These are phyloP conservation scores for Hemicordylus capensis DNA, from an alignment of 2,113 vertebrate genomes.

Conservation along the genomic window DNA sequence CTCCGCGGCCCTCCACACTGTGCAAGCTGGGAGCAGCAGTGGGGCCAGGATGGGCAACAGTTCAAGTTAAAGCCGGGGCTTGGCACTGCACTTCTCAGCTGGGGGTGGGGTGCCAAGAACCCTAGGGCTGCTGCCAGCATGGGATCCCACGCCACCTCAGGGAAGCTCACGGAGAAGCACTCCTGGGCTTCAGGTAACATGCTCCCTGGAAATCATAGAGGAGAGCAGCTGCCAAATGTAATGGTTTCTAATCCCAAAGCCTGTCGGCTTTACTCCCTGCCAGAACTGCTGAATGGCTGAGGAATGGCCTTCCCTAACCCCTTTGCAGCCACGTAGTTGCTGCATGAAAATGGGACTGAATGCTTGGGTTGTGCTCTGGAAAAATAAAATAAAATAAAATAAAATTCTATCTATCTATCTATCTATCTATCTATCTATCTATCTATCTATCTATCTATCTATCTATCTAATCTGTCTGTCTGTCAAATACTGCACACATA, in stretches of 20 bases:
- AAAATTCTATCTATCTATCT: too few species aligned
- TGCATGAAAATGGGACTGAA: not conserved
- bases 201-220: not conserved
- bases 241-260: not conserved
- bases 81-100: too few species aligned
- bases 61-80: too few species aligned
- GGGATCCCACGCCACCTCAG: not conserved
- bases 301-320: not conserved
- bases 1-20: too few species aligned
- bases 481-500: too few species aligned
- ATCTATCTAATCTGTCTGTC: too few species aligned
- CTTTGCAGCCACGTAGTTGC: not conserved
- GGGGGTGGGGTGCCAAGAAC: too few species aligned
- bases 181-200: not conserved
- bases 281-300: not conserved
- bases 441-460: too few species aligned
- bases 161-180: not conserved
- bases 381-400: not conserved
- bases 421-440: too few species aligned
- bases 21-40: too few species aligned
- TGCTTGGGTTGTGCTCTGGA: not conserved
- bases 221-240: not conserved
- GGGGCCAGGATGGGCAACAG: too few species aligned
- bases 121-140: not conserved
- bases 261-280: too few species aligned